These are phyloP conservation scores for Sebastes itinus DNA, from an alignment of 2,797 vertebrate genomes.

Conservation along the genomic window DNA sequence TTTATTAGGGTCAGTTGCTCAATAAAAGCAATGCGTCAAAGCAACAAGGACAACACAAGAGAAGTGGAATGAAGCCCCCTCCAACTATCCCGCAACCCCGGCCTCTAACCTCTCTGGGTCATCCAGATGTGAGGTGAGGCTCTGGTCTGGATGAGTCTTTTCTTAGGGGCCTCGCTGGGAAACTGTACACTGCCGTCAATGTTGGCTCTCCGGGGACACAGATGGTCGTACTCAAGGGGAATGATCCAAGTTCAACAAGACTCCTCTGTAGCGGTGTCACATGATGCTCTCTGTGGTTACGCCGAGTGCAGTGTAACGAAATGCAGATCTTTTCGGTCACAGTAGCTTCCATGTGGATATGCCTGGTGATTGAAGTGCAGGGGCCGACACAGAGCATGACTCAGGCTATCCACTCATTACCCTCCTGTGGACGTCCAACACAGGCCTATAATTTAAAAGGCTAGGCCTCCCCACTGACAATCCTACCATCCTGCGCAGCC, in stretches of 20 bases:
- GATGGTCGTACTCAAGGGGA: constrained; percentile 66
- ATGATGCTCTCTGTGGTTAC: constrained; percentile 55
- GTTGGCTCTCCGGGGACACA: constrained; percentile 68
- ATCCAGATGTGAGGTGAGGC: constrained; percentile 75
- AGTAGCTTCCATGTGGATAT: constrained; percentile 61
- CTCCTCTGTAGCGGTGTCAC: constrained; percentile 56
- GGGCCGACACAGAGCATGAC: constrained; percentile 53
- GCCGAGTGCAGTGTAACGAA: constrained; percentile 56
- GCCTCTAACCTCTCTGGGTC: constrained; percentile 65
- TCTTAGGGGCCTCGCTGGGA: constrained; percentile 72
- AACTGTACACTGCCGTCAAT: constrained; percentile 57
- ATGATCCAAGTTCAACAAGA: constrained; percentile 65
- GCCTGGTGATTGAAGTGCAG: constrained; percentile 63
- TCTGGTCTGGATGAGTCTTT: constrained; percentile 66
- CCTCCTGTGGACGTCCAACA: constrained; percentile 47
- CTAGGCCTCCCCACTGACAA: constrained; percentile 25
- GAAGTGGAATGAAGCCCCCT: constrained; percentile 48
- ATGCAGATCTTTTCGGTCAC: constrained; percentile 60
- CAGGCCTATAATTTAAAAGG: constrained; percentile 69
- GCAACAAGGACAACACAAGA: constrained; percentile 36
- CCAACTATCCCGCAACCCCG: constrained; percentile 25
- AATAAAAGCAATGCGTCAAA: constrained; percentile 23
- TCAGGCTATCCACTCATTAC: constrained; percentile 74
- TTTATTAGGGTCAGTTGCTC: not conserved
- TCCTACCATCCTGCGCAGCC: constrained; percentile 33